Evolutionary conservation across 23 tunicate species (phyloP).

Genomic region (Phallusia fumigata): DNA sequence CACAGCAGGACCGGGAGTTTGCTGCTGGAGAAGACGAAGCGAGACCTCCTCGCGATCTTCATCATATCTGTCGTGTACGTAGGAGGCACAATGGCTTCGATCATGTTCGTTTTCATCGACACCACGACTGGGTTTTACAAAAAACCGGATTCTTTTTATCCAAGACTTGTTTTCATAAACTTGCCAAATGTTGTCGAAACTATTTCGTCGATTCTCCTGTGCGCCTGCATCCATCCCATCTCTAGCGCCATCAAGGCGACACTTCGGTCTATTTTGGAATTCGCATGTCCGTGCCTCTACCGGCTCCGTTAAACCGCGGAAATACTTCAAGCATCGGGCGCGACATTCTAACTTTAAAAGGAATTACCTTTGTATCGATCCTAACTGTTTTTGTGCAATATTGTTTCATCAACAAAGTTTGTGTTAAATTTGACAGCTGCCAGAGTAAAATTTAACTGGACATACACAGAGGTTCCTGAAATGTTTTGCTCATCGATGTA

Average conservation of each 20-base stretch:
- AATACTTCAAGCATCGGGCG: background rate
- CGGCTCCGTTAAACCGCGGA: background rate
- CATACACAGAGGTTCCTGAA: too few relatives aligned
- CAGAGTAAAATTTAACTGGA: too few relatives aligned
- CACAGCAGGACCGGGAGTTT: background rate
- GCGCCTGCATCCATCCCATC: background rate
- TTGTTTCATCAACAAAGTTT: too few relatives aligned
- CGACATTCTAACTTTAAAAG: background rate
- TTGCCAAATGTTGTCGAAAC: background rate
- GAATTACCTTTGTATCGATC: too few relatives aligned
- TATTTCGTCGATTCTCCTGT: background rate
- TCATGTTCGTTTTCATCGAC: background rate
- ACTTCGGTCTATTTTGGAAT: background rate
- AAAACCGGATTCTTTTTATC: background rate
- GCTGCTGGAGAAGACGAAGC: background rate
- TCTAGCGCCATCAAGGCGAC: constrained; percentile 8
- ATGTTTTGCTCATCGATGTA: too few relatives aligned
- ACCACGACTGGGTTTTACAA: background rate
- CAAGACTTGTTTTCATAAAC: background rate
- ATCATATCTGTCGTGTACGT: background rate
- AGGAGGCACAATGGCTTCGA: background rate
- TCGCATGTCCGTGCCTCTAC: background rate
- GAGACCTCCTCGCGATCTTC: background rate
- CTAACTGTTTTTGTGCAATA: too few relatives aligned
- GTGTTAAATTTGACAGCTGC: too few relatives aligned